Base-by-base conservation (phyloP, 2,113 vertebrate genomes). In the Sebastes fasciatus region DNA sequence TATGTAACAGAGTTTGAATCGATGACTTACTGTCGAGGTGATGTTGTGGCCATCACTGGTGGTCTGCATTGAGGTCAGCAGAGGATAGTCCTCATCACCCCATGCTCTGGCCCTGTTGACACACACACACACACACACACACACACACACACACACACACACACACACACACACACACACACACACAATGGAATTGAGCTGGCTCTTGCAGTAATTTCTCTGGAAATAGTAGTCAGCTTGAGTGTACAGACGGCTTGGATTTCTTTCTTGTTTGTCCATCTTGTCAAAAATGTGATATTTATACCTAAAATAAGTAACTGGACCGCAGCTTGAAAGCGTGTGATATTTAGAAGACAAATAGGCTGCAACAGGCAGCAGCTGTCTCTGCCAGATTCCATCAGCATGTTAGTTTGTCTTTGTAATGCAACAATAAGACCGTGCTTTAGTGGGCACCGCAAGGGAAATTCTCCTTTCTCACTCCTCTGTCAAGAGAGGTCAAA, bases 1-100 rank as follows among this genome's bases (percentile, higher is more conserved):
- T 21, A 12, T 55, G 10, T 8, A 62, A 23, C 12, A 34, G n/a
- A 57, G 9, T 12, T 62, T 69, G 0, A 54, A 54, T 51, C 10
- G 10, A 13, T 61, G 6, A 85, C 93, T 88, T 88, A 94, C 93
- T 93, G 84, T 80, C 9, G 76, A 83, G 92, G 89, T 87, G 94
- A 94, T 92, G 89, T 86, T 91, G 93, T 95, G 93, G 93, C 96
- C 96, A 96, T 96, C 94, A 93, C 95, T 95, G 93, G 93, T 94
- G 93, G 94, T 94, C 93, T 93, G 95, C 93, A 94, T 88, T 74
- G 77, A 93, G 82, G 86, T 93, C 89, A 90, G 85, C 84, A 80
- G 91, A 92, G 70, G 89, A 89, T 79, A 86, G 83, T 92, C 93
- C 88, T 93, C 93, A 89, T 94, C 91, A 92, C 86, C 94, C 91